Evolutionary conservation across 2,797 vertebrate species (phyloP).

Genomic region (Coregonus sp.): DNA sequence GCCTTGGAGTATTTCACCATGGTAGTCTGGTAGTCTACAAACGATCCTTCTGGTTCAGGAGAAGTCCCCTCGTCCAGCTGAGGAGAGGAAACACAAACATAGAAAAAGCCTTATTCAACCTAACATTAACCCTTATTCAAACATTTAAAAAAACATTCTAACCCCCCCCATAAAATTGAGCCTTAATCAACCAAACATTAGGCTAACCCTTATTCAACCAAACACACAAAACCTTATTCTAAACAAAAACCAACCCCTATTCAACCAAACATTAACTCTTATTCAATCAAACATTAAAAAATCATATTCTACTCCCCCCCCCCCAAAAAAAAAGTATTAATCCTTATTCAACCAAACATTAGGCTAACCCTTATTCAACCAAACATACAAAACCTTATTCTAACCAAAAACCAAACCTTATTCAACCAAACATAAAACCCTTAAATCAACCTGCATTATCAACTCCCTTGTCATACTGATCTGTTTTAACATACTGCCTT

Average conservation of each 20-base stretch:
- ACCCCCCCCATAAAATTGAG: too few relatives aligned
- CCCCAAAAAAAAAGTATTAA: too few relatives aligned
- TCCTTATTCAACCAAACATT: neutral
- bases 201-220: neutral
- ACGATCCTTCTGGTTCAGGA: slow-evolving; percentile 89
- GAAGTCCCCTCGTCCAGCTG: slow-evolving; percentile 95
- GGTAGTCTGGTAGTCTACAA: slow-evolving; percentile 97
- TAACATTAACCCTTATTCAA: slow-evolving; percentile 4
- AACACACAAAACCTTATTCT: neutral
- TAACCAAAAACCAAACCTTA: neutral
- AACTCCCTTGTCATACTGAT: too few relatives aligned
- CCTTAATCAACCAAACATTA: neutral
- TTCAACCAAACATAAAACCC: too few relatives aligned
- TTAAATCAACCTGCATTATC: neutral
- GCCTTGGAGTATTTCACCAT: slow-evolving; percentile 97
- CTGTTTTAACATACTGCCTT: neutral
- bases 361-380: too few relatives aligned
- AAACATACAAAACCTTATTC: neutral
- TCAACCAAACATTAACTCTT: neutral
- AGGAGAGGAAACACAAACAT: slow-evolving; percentile 21
- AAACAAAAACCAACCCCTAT: too few relatives aligned
- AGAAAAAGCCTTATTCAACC: slow-evolving; percentile 6
- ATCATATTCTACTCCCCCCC: too few relatives aligned
- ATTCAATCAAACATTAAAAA: neutral
- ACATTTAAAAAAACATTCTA: neutral